Evolutionary conservation across 2,888 invertebrate species (phyloP).

Genomic region (Elysia crispata): DNA sequence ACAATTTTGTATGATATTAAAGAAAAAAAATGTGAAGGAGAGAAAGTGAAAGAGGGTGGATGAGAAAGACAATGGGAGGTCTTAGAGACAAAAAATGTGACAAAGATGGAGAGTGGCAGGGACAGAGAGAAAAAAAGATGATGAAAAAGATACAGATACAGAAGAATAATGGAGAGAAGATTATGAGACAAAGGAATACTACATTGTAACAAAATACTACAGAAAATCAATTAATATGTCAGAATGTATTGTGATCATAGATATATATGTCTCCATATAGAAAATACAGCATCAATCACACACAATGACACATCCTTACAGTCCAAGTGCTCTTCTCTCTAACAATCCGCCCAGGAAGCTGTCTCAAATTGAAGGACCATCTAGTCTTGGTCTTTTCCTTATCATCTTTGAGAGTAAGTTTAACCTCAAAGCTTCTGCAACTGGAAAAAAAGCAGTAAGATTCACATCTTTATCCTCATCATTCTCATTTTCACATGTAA

Average conservation of each 20-base stretch:
- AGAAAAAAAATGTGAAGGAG: not conserved
- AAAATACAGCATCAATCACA: no score
- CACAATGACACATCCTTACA: no score
- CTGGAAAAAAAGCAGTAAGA: no score
- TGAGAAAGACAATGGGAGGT: no score
- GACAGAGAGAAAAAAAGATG: conserved; percentile 13
- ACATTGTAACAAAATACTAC: no score
- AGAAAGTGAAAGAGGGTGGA: no score
- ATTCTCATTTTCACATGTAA: no score
- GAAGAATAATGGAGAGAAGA: not conserved
- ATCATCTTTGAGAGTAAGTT: not conserved
- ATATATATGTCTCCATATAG: no score
- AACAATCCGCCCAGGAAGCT: conserved; percentile 2
- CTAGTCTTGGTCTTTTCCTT: not conserved
- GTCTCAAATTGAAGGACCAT: not conserved
- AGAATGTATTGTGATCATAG: no score
- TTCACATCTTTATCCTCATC: no score
- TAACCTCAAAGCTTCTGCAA: conserved; percentile 14
- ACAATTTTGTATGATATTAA: not conserved
- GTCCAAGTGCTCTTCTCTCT: conserved; percentile 2
- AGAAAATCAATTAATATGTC: no score
- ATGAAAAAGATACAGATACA: not conserved
- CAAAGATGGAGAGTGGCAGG: not conserved
- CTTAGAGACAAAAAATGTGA: not conserved
- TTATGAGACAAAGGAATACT: no score